Conservation (phyloP, 2,888 invertebrate genomes). For the Conistra vaccinii region DNA sequence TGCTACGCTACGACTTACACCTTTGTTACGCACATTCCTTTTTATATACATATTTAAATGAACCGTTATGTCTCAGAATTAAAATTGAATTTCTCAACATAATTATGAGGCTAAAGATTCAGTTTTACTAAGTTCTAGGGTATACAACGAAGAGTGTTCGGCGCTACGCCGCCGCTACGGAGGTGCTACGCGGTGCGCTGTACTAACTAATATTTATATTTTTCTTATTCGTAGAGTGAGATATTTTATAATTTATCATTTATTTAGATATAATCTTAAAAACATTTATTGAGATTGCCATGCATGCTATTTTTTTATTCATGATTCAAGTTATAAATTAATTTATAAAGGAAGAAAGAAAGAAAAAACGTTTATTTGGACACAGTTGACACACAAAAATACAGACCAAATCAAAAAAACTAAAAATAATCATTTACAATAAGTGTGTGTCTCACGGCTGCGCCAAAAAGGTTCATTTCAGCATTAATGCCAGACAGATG, state of each 20-base stretch:
- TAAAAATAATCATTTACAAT: no score
- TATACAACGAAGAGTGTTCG: background rate
- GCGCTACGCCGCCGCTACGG: slow-evolving; percentile 53
- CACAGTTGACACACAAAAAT: no score
- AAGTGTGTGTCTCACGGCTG: no score
- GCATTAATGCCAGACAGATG: no score
- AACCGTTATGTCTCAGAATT: background rate
- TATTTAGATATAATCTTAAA: background rate
- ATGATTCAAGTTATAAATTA: background rate
- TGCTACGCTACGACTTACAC: background rate
- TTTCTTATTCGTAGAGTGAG: background rate
- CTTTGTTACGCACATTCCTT: background rate
- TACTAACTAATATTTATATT: background rate
- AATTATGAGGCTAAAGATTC: background rate
- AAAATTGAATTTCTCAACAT: background rate
- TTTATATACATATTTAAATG: background rate
- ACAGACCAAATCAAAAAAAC: no score
- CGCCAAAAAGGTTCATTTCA: no score
- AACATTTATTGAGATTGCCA: background rate
- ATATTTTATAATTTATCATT: background rate
- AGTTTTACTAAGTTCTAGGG: background rate
- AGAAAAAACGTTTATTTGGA: no score
- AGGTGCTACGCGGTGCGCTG: slow-evolving; percentile 36
- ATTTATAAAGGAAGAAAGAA: no score
- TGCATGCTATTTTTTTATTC: no score